Conservation (phyloP, 2,888 invertebrate species). For the Xestia ashworthii region DNA sequence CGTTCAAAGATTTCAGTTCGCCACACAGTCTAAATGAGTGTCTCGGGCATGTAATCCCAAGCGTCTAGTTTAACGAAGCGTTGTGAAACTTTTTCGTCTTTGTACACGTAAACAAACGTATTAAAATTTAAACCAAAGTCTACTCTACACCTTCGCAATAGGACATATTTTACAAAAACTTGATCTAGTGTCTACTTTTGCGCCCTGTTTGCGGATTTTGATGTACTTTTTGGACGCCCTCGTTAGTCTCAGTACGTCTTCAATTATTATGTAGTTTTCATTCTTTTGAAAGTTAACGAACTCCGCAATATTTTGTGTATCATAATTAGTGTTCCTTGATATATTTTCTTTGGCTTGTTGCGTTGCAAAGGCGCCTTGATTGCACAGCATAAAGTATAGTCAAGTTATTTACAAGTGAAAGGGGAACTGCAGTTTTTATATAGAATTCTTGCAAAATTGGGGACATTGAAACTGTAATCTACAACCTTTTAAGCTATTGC, state of each 20-base stretch:
- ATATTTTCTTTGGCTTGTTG: slow-evolving; percentile 17
- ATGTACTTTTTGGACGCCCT: slow-evolving; percentile 77
- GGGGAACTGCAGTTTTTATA: slow-evolving; percentile 1
- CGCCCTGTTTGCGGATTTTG: slow-evolving; percentile 74
- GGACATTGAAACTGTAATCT: not conserved
- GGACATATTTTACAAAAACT: slow-evolving; percentile 59
- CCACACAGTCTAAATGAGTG: slow-evolving; percentile 77
- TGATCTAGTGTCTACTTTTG: slow-evolving; percentile 62
- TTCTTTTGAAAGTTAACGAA: slow-evolving; percentile 57
- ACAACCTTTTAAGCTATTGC: too few species aligned
- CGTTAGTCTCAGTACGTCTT: slow-evolving; percentile 74
- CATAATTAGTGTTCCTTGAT: slow-evolving; percentile 49
- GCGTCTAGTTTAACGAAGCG: slow-evolving; percentile 85
- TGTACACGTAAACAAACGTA: slow-evolving; percentile 79
- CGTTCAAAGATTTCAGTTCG: slow-evolving; percentile 67
- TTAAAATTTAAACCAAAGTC: slow-evolving; percentile 63
- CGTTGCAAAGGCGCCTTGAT: slow-evolving; percentile 14
- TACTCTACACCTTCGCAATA: slow-evolving; percentile 66
- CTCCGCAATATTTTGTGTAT: slow-evolving; percentile 43
- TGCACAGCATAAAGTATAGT: slow-evolving; percentile 22
- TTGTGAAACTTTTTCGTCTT: slow-evolving; percentile 83
- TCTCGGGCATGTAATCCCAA: slow-evolving; percentile 80
- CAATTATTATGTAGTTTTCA: slow-evolving; percentile 67
- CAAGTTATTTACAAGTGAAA: slow-evolving; percentile 7
- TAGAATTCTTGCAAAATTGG: not conserved